Base-by-base conservation (phyloP, 2,888 invertebrate genomes). In the Hypena proboscidalis region DNA sequence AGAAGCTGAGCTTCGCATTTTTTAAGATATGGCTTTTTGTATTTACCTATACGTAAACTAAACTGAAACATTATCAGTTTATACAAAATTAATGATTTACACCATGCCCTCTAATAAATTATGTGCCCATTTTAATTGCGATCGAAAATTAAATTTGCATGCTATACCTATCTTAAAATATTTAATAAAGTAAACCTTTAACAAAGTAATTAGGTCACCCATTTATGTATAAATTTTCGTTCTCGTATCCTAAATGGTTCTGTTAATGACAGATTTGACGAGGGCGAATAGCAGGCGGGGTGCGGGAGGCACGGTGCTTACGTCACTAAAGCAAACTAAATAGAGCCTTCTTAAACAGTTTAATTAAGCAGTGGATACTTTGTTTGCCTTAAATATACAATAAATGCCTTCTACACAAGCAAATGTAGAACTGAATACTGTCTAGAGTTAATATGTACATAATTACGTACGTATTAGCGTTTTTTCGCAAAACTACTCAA, bases 261-360 rank as follows among this genome's bases (percentile, higher is more conserved):
- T 70, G 72, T 27, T 38, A 54, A 47, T 58, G 67, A 69, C 72
- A 73, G 52, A 52, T 62, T 60, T 68, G 68, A 72, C 46, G 58
- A 61, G 57, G 67, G 64, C 45, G 11, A 45, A 48, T 54, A 42
- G 36, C 42, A 39, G 43, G 38, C 22, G 27, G 45, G 44, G 36
- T 27, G 17, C 38, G 30, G 33, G 30, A 32, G 26, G 40, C 5
- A 32, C 7, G 8, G 29, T 32, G 43, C 50, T 43, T 45, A 55
- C 48, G 43, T 51, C 38, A 34, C 35, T 36, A 36, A 44, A 29
- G 8, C 33, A 10, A 41, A 40, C 41, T 48, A 31, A 46, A 53
- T 48, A 33, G 9, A 31, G 33, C 39, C 48, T 41, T 21, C 27
- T 41, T 19, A 10, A 40, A 41, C 25, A 47, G 8, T 38, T 26